phyloP scores from a whole-genome alignment of 2,888 invertebrate species.

The Macrostomum cliftonense region DNA sequence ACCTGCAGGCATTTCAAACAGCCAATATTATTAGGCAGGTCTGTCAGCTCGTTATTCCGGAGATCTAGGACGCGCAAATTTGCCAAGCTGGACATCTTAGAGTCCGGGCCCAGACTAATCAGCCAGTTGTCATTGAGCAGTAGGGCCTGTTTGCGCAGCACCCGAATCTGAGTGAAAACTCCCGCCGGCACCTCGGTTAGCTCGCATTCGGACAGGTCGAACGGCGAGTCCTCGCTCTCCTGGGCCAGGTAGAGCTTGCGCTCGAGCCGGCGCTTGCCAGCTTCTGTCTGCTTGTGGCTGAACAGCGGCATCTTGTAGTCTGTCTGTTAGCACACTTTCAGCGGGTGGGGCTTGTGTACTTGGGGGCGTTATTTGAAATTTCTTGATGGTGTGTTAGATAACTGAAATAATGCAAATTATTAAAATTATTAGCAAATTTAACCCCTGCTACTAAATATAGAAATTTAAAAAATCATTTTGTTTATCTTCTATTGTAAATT shows the following conservation, averaged over 20 bases:
- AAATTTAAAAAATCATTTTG: too few relatives aligned
- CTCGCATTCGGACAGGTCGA: slow-evolving; percentile 60
- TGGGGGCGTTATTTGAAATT: too few relatives aligned
- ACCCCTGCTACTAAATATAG: too few relatives aligned
- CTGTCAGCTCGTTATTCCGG: slow-evolving; percentile 51
- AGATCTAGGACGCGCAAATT: slow-evolving; percentile 50
- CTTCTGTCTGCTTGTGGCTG: slow-evolving; percentile 3
- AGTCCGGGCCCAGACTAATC: slow-evolving; percentile 51
- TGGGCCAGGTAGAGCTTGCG: slow-evolving; percentile 37
- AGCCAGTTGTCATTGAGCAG: slow-evolving; percentile 49
- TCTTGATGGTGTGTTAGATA: too few relatives aligned
- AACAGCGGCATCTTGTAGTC: slow-evolving; percentile 2
- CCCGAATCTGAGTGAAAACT: slow-evolving; percentile 59
- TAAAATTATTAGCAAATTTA: too few relatives aligned
- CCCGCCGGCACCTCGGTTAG: slow-evolving; percentile 55
- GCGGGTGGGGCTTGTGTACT: too few relatives aligned
- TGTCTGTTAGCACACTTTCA: too few relatives aligned
- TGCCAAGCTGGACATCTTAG: slow-evolving; percentile 50
- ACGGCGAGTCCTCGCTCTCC: slow-evolving; percentile 60
- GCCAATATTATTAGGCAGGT: slow-evolving; percentile 51
- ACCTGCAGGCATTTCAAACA: slow-evolving; percentile 45
- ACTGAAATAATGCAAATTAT: too few relatives aligned
- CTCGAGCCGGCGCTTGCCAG: slow-evolving; percentile 2
- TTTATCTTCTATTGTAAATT: too few relatives aligned
- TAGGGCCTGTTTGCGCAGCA: slow-evolving; percentile 54